Base-by-base conservation (phyloP, 2,797 vertebrate species). In the Tragelaphus eurycerus region DNA sequence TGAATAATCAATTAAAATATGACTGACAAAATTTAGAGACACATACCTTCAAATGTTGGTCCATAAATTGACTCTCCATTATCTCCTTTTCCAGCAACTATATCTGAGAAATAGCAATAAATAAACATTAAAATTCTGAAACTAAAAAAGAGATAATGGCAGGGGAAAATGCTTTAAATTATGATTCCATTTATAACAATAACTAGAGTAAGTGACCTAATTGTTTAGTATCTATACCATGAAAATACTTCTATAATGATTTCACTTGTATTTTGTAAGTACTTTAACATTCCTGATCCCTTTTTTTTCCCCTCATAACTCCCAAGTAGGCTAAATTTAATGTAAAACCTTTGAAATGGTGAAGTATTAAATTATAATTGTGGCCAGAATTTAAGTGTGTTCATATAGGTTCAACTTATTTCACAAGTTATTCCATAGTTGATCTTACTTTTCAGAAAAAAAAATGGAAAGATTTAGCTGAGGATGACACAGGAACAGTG, bases 61-160 rank as follows among this genome's bases (percentile, higher is more conserved):
- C 99, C 99, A 94, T 99, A 99, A 98, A 99, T 99, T 7, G 99
- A 99, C 95, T 99, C 99, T 27, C 99, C 99, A 93, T 98, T 98
- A 43, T 99, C 96, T 95, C 99, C 99, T 98, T 97, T 99, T 67
- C 99, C 99, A 94, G 97, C 98, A 95, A 98, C 97, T 98, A 99
- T 99, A 97, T 99, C 99, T 99, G 98, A 95, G 92, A 92, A 86
- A 95, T 38, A 95, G 95, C 97, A 93, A 96, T 82, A 82, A 97
- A 27, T 16, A 95, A 91, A 92, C 7, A 25, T 97, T 96, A 98
- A 89, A 93, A 93, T 95, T 79, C 31, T 79, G 38, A 95, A 25
- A 67, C 55, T 62, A 50, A 76, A 87, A 93, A 85, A 62, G 27
- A 91, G 87, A 85, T 43, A 84, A n/a, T 64, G 43, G 17, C 25